Evolutionary conservation across 2,113 vertebrate species (phyloP).

Genomic region (Eubucco bourcierii): DNA sequence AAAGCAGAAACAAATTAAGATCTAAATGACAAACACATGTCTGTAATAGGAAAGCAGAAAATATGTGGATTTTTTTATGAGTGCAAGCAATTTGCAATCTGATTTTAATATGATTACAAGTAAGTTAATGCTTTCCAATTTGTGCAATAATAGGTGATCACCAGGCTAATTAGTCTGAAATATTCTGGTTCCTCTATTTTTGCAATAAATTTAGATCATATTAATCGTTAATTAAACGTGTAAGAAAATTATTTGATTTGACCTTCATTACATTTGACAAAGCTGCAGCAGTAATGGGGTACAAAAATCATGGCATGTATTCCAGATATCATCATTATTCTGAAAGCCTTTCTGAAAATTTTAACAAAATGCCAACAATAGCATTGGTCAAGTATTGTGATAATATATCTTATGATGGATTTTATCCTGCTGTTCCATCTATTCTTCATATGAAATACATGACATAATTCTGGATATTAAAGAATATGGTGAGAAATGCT

Average conservation of each 20-base stretch:
- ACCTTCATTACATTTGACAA: not conserved
- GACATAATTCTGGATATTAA: not conserved
- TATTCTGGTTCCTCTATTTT: not conserved
- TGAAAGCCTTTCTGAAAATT: not conserved
- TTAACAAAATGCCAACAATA: not conserved
- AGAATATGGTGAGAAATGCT: not conserved
- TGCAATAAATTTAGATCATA: not conserved
- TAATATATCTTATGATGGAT: not conserved
- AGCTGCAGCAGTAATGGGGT: not conserved
- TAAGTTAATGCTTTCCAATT: not conserved
- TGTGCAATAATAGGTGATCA: not conserved
- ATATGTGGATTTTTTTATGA: not conserved
- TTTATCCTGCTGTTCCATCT: not conserved
- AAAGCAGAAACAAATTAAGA: not conserved
- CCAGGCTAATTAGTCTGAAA: not conserved
- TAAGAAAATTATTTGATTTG: not conserved
- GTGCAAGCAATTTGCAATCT: not conserved
- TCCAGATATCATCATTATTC: not conserved
- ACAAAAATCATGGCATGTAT: not conserved
- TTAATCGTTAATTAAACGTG: not conserved
- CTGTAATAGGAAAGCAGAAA: not conserved
- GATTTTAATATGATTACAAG: not conserved
- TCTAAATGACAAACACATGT: not conserved
- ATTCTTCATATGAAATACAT: not conserved
- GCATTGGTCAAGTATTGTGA: not conserved